These are phyloP conservation scores for Thymelicus lineola DNA, from an alignment of 2,888 invertebrate species.

Conservation along the genomic window DNA sequence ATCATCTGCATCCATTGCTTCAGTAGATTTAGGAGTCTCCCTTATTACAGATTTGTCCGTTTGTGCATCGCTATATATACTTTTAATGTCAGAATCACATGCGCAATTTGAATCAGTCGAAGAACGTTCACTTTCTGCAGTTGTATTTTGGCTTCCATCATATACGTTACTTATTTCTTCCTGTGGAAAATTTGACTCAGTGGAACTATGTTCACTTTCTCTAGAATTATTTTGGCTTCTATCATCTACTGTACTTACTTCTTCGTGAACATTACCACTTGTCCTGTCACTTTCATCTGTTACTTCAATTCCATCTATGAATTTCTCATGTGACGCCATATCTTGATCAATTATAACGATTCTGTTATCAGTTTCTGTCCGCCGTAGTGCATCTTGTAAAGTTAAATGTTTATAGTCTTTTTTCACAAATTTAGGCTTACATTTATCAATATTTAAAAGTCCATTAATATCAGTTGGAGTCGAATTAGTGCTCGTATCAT, in stretches of 20 bases:
- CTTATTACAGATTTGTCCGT: constrained; percentile 2
- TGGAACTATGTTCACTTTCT: constrained; percentile 18
- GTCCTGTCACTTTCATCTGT: background rate
- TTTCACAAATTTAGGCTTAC: constrained; percentile 10
- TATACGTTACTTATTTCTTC: background rate
- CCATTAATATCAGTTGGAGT: constrained; percentile 15
- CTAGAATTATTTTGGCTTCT: background rate
- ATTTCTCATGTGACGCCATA: background rate
- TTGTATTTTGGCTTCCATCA: constrained; percentile 8
- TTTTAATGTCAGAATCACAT: constrained; percentile 19
- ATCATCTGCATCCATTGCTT: constrained; percentile 20
- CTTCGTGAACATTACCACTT: background rate
- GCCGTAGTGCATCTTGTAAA: background rate
- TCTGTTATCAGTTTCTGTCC: background rate
- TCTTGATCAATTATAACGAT: background rate
- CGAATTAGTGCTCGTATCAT: constrained; percentile 24
- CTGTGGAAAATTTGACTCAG: constrained; percentile 5
- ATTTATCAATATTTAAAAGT: constrained; percentile 9
- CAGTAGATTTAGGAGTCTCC: constrained; percentile 16
- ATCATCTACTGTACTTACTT: background rate
- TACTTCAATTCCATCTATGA: background rate
- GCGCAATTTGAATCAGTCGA: constrained; percentile 8
- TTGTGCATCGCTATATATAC: constrained; percentile 7
- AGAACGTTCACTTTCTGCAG: constrained; percentile 12
- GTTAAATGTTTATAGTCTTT: constrained; percentile 10